phyloP scores from a whole-genome alignment of 2,888 invertebrate species.

The Thereva nobilitata region DNA sequence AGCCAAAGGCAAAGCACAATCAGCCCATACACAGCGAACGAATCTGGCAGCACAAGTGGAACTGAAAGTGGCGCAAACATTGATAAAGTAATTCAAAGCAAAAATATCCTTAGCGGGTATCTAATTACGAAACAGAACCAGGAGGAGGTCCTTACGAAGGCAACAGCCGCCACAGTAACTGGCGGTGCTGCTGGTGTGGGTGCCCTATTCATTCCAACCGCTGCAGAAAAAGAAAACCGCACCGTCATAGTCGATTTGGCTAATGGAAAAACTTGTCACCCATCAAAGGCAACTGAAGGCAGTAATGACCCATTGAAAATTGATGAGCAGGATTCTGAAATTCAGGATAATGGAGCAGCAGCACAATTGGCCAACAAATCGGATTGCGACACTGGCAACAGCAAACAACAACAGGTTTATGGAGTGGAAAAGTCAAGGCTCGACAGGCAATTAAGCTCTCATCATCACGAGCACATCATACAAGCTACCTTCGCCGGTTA shows the following conservation, averaged over 20 bases:
- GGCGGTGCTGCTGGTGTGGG: conserved; percentile 28
- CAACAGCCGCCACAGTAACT: too few relatives aligned
- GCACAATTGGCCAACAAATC: conserved; percentile 21
- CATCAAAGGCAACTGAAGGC: neutral
- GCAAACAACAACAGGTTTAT: conserved; percentile 5
- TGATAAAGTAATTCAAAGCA: conserved; percentile 44
- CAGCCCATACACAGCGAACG: conserved; percentile 3
- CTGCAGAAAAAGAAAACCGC: conserved; percentile 14
- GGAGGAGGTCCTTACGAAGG: conserved; percentile 36
- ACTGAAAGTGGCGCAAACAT: conserved; percentile 32
- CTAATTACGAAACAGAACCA: conserved; percentile 46
- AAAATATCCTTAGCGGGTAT: conserved; percentile 46
- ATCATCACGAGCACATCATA: conserved; percentile 8
- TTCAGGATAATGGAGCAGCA: conserved; percentile 1
- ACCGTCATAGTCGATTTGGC: conserved; percentile 30
- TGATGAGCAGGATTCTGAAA: conserved; percentile 22
- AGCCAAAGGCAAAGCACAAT: neutral
- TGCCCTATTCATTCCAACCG: conserved; percentile 39
- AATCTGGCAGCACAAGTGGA: conserved; percentile 18
- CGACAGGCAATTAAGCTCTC: conserved; percentile 23
- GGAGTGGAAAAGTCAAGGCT: conserved; percentile 20
- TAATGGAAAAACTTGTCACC: conserved; percentile 31
- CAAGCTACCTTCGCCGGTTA: conserved; percentile 11
- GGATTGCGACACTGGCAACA: conserved; percentile 11
- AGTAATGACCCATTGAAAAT: conserved; percentile 19